Conservation (phyloP, 53 echinoderm and acorn worm genomes). For the Henricia sp. region DNA sequence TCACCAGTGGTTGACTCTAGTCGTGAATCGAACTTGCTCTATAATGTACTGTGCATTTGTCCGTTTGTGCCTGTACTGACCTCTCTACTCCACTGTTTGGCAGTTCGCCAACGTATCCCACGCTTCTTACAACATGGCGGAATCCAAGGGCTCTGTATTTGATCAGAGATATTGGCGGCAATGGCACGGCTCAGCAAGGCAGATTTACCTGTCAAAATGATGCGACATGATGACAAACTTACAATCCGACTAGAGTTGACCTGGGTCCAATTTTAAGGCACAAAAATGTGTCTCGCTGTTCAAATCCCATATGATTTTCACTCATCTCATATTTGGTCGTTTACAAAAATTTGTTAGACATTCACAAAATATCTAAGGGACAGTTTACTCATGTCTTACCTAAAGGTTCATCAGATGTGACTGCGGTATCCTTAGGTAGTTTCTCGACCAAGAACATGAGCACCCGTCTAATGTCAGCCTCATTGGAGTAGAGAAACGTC, state of each 20-base stretch:
- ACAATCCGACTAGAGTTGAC: too few relatives aligned
- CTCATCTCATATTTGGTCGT: too few relatives aligned
- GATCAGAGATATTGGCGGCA: slow-evolving; percentile 72
- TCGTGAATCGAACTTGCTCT: too few relatives aligned
- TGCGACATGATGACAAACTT: too few relatives aligned
- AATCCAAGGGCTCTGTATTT: slow-evolving; percentile 84
- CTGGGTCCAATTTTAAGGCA: too few relatives aligned
- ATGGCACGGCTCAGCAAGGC: slow-evolving; percentile 87
- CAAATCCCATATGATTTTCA: too few relatives aligned
- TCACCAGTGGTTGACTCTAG: too few relatives aligned
- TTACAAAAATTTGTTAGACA: too few relatives aligned
- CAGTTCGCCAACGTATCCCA: slow-evolving; percentile 81
- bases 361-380: too few relatives aligned
- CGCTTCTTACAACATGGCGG: slow-evolving; percentile 91
- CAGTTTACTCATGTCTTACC: too few relatives aligned
- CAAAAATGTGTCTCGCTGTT: too few relatives aligned
- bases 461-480: slow-evolving; percentile 88
- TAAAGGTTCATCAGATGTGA: slow-evolving; percentile 89
- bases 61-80: slow-evolving; percentile 43
- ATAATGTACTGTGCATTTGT: too few relatives aligned
- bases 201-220: slow-evolving; percentile 88
- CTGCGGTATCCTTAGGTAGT: slow-evolving; percentile 90
- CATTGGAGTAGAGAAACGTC: slow-evolving; percentile 97
- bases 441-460: slow-evolving; percentile 97
- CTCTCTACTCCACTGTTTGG: slow-evolving; percentile 87